These are phyloP conservation scores for Leguminivora glycinivorella DNA, from an alignment of 1,140 invertebrate species.

Conservation along the genomic window DNA sequence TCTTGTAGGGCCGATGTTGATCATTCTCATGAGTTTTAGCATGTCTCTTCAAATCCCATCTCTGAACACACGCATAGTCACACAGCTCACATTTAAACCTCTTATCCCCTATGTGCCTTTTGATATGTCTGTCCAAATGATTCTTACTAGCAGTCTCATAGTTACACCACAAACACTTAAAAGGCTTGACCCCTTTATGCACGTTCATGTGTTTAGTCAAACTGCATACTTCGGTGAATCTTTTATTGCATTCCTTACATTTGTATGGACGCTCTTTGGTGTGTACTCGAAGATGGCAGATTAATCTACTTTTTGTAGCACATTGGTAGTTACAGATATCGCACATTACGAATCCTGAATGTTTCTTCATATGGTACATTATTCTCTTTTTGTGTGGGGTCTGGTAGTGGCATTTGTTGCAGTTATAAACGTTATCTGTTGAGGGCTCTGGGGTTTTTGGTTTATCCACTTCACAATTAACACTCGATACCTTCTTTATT, in stretches of 20 bases:
- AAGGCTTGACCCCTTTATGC: background rate
- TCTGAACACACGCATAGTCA: background rate
- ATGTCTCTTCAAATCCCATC: background rate
- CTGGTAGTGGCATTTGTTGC: background rate
- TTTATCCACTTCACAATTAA: background rate
- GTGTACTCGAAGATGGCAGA: background rate
- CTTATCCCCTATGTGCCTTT: background rate
- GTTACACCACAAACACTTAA: background rate
- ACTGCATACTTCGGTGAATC: background rate
- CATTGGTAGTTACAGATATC: background rate
- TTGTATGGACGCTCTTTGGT: background rate
- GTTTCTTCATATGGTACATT: background rate
- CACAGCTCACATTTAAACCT: background rate
- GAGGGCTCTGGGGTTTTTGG: background rate
- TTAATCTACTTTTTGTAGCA: slow-evolving; percentile 7
- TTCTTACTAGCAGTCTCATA: slow-evolving; percentile 8
- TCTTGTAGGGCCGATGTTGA: background rate
- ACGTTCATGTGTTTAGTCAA: background rate
- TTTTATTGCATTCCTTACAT: background rate
- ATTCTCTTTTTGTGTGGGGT: background rate
- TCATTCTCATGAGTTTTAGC: background rate
- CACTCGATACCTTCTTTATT: background rate
- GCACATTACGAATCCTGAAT: background rate
- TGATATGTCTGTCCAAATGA: slow-evolving; percentile 11
- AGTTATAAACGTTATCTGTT: background rate